Conservation (phyloP, 2,113 vertebrate species). For the Sula dactylatra region DNA sequence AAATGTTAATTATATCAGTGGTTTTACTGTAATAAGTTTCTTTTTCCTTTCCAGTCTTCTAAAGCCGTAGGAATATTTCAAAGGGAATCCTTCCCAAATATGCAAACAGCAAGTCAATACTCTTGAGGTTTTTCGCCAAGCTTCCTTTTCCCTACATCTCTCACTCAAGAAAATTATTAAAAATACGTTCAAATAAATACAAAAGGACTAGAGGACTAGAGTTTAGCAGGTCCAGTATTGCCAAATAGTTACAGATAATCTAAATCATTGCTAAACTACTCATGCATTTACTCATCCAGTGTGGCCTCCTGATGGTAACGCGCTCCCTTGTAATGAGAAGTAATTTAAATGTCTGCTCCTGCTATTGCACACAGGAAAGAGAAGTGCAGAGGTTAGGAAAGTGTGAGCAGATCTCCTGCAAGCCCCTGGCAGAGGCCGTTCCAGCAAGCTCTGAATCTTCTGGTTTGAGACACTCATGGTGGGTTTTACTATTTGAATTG, state of each 20-base stretch:
- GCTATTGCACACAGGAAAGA: background rate
- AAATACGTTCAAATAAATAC: background rate
- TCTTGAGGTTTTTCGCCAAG: background rate
- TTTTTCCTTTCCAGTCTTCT: conserved; percentile 51
- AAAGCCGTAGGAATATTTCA: conserved; percentile 40
- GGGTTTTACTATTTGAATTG: background rate
- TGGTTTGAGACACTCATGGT: background rate
- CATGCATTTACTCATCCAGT: background rate
- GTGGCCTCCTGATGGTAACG: background rate
- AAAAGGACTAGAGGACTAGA: background rate
- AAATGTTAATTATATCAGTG: conserved; percentile 36
- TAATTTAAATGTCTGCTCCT: background rate
- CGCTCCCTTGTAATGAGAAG: background rate
- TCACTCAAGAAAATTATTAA: background rate
- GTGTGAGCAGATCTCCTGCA: background rate
- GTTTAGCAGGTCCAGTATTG: background rate
- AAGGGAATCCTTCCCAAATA: conserved; percentile 57
- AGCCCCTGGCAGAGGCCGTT: background rate
- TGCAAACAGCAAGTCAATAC: conserved; percentile 41
- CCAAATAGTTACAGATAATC: background rate
- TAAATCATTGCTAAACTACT: background rate
- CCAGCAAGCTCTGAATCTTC: background rate
- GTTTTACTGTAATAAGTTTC: conserved; percentile 23
- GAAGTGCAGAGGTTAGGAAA: background rate
- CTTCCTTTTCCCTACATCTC: background rate